These are phyloP conservation scores for Cotesia vestalis DNA, from an alignment of 1,140 invertebrate species.

Conservation along the genomic window DNA sequence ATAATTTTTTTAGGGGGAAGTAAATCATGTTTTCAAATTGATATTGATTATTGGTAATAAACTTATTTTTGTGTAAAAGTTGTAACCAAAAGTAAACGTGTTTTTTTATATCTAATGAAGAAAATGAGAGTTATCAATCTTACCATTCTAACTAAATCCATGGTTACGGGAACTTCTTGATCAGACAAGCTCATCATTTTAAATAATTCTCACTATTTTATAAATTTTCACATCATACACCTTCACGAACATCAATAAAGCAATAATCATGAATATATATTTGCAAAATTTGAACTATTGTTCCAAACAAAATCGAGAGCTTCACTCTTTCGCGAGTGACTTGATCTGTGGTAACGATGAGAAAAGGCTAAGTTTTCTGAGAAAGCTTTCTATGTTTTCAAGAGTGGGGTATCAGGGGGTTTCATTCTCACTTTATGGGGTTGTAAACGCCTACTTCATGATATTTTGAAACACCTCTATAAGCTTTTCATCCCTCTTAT, in stretches of 20 bases:
- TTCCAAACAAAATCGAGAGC: slow-evolving; percentile 32
- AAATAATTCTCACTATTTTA: neutral
- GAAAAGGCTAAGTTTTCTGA: slow-evolving; percentile 43
- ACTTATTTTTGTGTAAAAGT: no score
- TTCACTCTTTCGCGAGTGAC: slow-evolving; percentile 48
- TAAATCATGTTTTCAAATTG: no score
- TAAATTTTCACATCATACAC: slow-evolving; percentile 11
- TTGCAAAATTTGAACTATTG: neutral
- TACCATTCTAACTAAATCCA: slow-evolving; percentile 45
- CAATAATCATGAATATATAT: neutral
- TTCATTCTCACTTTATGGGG: slow-evolving; percentile 24
- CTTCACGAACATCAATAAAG: slow-evolving; percentile 18
- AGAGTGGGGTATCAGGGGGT: slow-evolving; percentile 1
- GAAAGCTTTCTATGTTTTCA: slow-evolving; percentile 16
- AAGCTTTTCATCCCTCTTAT: slow-evolving; percentile 44
- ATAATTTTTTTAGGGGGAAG: no score
- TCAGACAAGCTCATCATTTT: slow-evolving; percentile 49
- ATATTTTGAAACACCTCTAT: slow-evolving; percentile 52
- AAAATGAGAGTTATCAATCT: slow-evolving; percentile 33
- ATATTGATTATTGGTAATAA: neutral
- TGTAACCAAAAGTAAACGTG: no score
- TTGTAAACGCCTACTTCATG: slow-evolving; percentile 52
- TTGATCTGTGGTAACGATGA: slow-evolving; percentile 47
- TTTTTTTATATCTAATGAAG: no score
- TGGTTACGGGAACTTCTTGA: slow-evolving; percentile 48